Percentiles rank a stretch among this genome's conserved stretches.
phyloP scores from a whole-genome alignment of 2,797 vertebrate species.

The Syncerus caffer region DNA sequence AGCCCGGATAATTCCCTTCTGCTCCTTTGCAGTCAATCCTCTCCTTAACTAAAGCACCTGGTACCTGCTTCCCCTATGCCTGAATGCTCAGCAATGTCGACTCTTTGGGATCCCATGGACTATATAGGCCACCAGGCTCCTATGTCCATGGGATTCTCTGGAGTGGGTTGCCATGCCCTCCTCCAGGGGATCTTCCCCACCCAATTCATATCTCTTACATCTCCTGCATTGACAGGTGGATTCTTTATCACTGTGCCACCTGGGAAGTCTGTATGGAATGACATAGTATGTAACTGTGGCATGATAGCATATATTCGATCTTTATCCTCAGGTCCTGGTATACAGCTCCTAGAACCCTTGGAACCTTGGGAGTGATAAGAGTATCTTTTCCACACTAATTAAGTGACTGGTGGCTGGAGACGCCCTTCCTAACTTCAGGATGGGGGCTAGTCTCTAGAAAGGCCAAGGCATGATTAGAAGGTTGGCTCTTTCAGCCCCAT shows the following conservation, averaged over 20 bases:
- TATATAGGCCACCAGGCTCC: neutral
- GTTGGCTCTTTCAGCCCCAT: neutral
- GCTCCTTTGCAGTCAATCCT: neutral
- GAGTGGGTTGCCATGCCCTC: neutral
- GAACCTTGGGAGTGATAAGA: neutral
- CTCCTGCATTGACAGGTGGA: neutral
- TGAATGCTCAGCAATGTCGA: neutral
- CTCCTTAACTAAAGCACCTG: neutral
- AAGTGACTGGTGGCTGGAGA: neutral
- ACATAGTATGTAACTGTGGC: neutral
- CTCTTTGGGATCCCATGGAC: neutral
- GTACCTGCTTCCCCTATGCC: neutral
- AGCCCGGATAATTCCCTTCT: neutral
- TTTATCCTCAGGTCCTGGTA: neutral
- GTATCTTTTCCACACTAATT: neutral
- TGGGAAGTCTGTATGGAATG: neutral
- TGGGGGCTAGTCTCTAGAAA: neutral
- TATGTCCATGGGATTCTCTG: neutral
- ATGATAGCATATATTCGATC: neutral
- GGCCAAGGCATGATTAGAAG: neutral
- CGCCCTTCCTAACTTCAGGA: neutral
- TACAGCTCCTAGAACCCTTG: neutral
- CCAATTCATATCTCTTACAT: neutral
- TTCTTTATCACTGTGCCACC: neutral
- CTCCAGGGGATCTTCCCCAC: neutral